Percentiles rank a stretch among this genome's conserved stretches.
phyloP scores from a whole-genome alignment of 2,113 vertebrate species.

The Micronisus gabar region DNA sequence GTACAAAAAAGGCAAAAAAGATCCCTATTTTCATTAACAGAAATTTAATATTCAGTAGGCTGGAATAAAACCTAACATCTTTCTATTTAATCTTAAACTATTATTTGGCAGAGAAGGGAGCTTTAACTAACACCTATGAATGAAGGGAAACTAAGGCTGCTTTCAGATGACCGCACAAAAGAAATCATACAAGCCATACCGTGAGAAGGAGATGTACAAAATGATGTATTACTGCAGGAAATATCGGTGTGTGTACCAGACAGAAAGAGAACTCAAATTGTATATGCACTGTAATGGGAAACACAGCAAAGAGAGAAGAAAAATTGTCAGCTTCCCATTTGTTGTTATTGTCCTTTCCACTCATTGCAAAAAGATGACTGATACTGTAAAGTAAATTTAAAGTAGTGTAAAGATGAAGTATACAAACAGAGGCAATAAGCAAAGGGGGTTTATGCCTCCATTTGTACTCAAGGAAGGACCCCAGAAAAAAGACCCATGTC shows the following conservation, averaged over 20 bases:
- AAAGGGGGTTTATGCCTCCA: not conserved
- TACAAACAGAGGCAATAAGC: not conserved
- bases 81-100: not conserved
- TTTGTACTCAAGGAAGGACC: not conserved
- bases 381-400: not conserved
- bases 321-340: not conserved
- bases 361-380: not conserved
- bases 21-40: not conserved
- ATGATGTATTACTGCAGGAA: not conserved
- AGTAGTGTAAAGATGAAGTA: not conserved
- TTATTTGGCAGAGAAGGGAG: not conserved
- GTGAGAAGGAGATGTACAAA: not conserved
- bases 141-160: not conserved
- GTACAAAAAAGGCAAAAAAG: not conserved
- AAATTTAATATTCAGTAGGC: not conserved
- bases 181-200: not conserved
- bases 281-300: not conserved
- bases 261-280: rapidly evolving
- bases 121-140: not conserved
- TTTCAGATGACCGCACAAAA: not conserved
- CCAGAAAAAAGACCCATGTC: not conserved
- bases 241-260: not conserved
- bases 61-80: not conserved
- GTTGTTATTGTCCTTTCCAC: not conserved
- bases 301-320: not conserved